Percentiles rank a stretch among this genome's conserved stretches.
Evolutionary conservation across 2,113 vertebrate species (phyloP).

Genomic region (Xiphophorus maculatus): DNA sequence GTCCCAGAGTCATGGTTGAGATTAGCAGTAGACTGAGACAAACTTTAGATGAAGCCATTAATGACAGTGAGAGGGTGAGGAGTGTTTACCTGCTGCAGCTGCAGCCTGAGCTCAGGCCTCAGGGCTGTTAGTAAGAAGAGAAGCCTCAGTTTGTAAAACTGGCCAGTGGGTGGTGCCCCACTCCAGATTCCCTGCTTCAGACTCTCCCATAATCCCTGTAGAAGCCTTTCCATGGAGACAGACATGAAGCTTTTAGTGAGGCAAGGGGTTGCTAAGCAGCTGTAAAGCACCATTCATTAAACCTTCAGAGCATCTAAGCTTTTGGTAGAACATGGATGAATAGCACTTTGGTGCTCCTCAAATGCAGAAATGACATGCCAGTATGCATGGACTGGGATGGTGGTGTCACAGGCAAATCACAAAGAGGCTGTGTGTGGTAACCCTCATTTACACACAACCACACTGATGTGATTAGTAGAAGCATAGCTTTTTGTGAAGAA

Average conservation of each 20-base stretch:
- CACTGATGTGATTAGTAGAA: no score
- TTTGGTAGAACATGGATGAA: neutral
- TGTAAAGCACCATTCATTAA: neutral
- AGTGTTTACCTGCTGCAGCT: slow-evolving; percentile 50
- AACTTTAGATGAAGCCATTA: neutral
- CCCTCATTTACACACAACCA: no score
- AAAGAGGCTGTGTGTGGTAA: no score
- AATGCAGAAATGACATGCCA: no score
- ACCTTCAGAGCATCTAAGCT: neutral
- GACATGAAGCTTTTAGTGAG: neutral
- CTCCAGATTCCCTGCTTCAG: slow-evolving; percentile 58
- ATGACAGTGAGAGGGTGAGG: neutral
- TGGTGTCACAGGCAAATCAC: no score
- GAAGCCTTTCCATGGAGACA: slow-evolving; percentile 52
- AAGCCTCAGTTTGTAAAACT: slow-evolving; percentile 76
- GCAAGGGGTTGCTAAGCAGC: slow-evolving; percentile 11
- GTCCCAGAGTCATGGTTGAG: no score
- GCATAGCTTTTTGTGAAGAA: no score
- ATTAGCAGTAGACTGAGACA: no score
- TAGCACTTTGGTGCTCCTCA: no score
- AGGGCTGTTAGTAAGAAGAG: slow-evolving; percentile 79
- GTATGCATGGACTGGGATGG: no score
- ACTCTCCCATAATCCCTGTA: slow-evolving; percentile 65
- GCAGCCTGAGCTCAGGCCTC: slow-evolving; percentile 68
- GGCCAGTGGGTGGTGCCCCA: slow-evolving; percentile 36